phyloP scores from a whole-genome alignment of 2,888 invertebrate species.

The Dichetophora obliterata region DNA sequence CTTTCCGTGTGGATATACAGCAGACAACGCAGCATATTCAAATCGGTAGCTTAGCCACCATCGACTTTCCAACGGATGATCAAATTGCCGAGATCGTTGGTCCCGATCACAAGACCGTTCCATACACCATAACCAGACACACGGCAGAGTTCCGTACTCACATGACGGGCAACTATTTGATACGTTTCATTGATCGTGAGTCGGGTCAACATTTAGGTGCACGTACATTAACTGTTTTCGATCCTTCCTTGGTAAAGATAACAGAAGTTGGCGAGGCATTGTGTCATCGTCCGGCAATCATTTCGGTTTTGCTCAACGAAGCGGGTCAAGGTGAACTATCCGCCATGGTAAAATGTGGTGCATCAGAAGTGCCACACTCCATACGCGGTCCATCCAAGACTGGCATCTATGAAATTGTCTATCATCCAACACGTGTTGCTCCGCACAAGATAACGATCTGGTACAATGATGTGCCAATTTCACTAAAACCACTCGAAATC shows the following conservation, averaged over 20 bases:
- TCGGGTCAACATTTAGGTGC: slow-evolving; percentile 75
- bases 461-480: slow-evolving; percentile 86
- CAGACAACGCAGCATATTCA: slow-evolving; percentile 83
- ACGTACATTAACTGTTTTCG: slow-evolving; percentile 82
- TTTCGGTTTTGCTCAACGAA: slow-evolving; percentile 81
- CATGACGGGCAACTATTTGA: slow-evolving; percentile 81
- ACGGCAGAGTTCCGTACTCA: slow-evolving; percentile 83
- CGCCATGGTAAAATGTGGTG: slow-evolving; percentile 85
- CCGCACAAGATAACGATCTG: slow-evolving; percentile 88
- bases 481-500: slow-evolving; percentile 72
- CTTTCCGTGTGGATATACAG: slow-evolving; percentile 85
- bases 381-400: slow-evolving; percentile 80
- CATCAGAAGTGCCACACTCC: slow-evolving; percentile 84
- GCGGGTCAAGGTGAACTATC: slow-evolving; percentile 89
- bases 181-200: slow-evolving; percentile 76
- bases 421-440: slow-evolving; percentile 89
- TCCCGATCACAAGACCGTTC: slow-evolving; percentile 75
- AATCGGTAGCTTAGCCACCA: slow-evolving; percentile 73
- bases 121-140: slow-evolving; percentile 74
- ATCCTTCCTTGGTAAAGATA: slow-evolving; percentile 80
- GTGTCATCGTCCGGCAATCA: slow-evolving; percentile 84
- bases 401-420: slow-evolving; percentile 85
- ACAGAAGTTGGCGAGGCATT: slow-evolving; percentile 82
- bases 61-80: slow-evolving; percentile 76
- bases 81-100: slow-evolving; percentile 78